Percentiles rank a stretch among this genome's conserved stretches.
These are phyloP conservation scores for Notamacropus eugenii DNA, from an alignment of 2,797 vertebrate genomes.

Conservation along the genomic window DNA sequence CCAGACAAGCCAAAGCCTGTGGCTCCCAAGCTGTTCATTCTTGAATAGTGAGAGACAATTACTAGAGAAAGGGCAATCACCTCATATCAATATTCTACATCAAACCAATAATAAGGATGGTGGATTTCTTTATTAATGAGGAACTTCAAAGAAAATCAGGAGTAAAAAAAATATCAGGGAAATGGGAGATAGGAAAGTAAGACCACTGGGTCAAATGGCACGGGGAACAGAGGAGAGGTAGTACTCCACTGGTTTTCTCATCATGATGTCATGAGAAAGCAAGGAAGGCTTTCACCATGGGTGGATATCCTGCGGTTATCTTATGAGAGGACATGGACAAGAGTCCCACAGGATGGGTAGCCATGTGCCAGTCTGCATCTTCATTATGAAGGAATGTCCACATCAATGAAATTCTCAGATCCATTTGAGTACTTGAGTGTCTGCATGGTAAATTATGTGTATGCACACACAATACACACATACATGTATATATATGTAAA, in stretches of 20 bases:
- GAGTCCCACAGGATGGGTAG: background rate
- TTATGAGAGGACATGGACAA: background rate
- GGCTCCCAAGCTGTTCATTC: background rate
- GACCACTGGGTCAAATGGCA: background rate
- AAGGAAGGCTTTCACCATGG: background rate
- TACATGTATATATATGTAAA: background rate
- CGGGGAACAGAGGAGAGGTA: background rate
- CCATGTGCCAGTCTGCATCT: background rate
- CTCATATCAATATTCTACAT: background rate
- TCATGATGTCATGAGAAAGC: background rate
- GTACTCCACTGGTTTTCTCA: background rate
- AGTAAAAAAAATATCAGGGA: background rate
- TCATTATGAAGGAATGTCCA: background rate
- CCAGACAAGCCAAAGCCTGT: background rate
- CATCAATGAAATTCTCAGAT: background rate
- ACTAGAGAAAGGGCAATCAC: background rate
- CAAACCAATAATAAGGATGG: background rate
- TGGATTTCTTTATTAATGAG: background rate
- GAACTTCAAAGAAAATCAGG: background rate
- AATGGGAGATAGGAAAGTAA: background rate
- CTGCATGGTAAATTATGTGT: background rate
- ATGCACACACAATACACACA: background rate
- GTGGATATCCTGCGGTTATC: background rate
- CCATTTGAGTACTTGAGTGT: background rate
- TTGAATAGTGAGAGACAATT: background rate